Evolutionary conservation across 2,797 vertebrate species (phyloP), one percentile per base, ranked within the genome.

Genomic region (Luscinia megarhynchos): DNA sequence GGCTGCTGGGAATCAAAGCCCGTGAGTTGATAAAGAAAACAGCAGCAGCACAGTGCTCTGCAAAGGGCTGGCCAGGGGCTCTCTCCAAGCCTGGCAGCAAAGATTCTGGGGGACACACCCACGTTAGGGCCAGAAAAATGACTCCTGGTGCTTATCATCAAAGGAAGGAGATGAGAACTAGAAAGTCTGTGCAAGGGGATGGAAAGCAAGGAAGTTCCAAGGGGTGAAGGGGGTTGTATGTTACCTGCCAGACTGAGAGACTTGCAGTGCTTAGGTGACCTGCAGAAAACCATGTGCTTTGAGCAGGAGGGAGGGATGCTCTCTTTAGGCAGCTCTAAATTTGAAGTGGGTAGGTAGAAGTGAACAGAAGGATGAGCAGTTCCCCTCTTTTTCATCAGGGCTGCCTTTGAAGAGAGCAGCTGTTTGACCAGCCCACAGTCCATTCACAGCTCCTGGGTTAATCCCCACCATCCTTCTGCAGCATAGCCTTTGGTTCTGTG

Each of bases 171-270:
- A 51, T 51, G 38, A 62, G 38, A 58, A 45, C 26, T 24, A 24
- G 51, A 61, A 84, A 54, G 13, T 26, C 55, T 80, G 13, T 46
- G 19, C 1, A 4, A 68, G 23, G 27, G 15, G 24, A 84, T 81
- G 30, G 62, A 70, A 73, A 89, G 66, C 36, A 58, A 46, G 36
- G 0, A 2, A 20, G 55, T 76, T 75, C 24, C 51, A 38, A 58
- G 29, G 30, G 14, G 5, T 3, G 2, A 17, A 75, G 38, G 21
- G 21, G 2, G 7, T 53, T 3, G 1, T 38, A 4, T 27, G 24
- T 87, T 73, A 46, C 15, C 36, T 61, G 20, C 23, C 53, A 57
- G 45, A 19, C 70, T 75, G 34, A 51, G 80, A 87, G 45, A 57
- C 26, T 83, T 36, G 9, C 16, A 21, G 54, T 66, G 41, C 32